Evolutionary conservation across 2,797 vertebrate genomes (phyloP).

Genomic region (Acanthurus tractus): DNA sequence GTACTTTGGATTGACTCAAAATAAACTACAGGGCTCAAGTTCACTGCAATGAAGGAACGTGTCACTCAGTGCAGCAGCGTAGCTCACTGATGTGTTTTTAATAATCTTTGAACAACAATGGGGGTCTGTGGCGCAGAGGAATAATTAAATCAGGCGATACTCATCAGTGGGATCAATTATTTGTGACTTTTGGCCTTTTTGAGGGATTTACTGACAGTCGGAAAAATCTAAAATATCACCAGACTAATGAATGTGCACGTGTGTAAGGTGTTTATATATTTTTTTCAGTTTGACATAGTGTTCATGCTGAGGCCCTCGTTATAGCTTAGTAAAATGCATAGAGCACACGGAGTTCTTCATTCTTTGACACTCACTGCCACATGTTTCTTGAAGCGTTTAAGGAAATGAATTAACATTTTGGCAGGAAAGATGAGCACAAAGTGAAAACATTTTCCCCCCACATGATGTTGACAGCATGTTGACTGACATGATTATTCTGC

Average conservation of each 20-base stretch:
- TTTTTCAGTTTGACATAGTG: background rate
- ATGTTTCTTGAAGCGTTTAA: conserved; percentile 6
- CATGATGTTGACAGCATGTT: conserved; percentile 34
- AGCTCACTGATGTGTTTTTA: conserved; percentile 2
- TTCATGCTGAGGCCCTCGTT: background rate
- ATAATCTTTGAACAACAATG: background rate
- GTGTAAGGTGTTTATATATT: background rate
- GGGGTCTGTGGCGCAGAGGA: background rate
- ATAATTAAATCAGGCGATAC: background rate
- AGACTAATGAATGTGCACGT: background rate
- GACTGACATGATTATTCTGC: conserved; percentile 34
- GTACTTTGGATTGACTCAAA: background rate
- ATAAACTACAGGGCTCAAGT: background rate
- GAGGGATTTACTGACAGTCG: background rate
- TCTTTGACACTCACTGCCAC: background rate
- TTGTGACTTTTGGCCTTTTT: conserved; percentile 6
- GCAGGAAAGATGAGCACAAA: conserved; percentile 12
- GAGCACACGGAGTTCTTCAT: background rate
- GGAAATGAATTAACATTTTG: conserved; percentile 29
- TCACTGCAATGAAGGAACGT: background rate
- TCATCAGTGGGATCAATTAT: background rate
- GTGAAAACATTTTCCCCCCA: conserved; percentile 16
- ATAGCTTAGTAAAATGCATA: background rate
- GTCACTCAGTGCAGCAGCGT: background rate
- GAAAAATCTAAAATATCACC: background rate